Evolutionary conservation across 2,113 vertebrate genomes (phyloP).

Genomic region (Cottus gobio): DNA sequence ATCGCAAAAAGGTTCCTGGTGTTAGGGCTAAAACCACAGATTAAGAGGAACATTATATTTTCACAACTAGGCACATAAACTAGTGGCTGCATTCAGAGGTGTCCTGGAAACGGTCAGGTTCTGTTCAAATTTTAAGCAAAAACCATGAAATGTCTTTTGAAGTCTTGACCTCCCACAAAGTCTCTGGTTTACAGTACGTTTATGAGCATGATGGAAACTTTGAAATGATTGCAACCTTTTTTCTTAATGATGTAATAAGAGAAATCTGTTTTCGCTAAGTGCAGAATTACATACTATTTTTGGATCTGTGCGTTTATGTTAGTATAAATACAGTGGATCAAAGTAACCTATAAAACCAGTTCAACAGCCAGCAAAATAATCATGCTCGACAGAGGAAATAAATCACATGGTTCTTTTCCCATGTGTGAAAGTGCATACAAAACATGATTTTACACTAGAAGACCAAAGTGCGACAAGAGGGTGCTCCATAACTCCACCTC

Average conservation of each 20-base stretch:
- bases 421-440: constrained; percentile 71
- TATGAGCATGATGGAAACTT: constrained; percentile 57
- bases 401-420: constrained; percentile 62
- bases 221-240: constrained; percentile 36
- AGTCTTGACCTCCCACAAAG: constrained; percentile 67
- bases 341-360: constrained; percentile 64
- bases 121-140: constrained; percentile 62
- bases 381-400: constrained; percentile 72
- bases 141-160: constrained; percentile 53
- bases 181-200: constrained; percentile 72
- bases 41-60: constrained; percentile 56
- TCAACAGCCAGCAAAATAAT: constrained; percentile 70
- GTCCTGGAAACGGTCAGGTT: constrained; percentile 71
- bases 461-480: constrained; percentile 72
- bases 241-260: constrained; percentile 32
- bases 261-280: constrained; percentile 55
- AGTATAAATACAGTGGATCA: constrained; percentile 65
- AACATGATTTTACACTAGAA: constrained; percentile 65
- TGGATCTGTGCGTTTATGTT: constrained; percentile 55
- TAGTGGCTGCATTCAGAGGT: constrained; percentile 77
- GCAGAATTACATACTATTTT: constrained; percentile 60
- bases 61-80: constrained; percentile 83
- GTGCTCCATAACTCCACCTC: constrained; percentile 54
- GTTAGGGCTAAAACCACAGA: constrained; percentile 77
- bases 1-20: constrained; percentile 78